Evolutionary conservation across 2,888 invertebrate genomes (phyloP).

Genomic region (Scaptomyza reducta): DNA sequence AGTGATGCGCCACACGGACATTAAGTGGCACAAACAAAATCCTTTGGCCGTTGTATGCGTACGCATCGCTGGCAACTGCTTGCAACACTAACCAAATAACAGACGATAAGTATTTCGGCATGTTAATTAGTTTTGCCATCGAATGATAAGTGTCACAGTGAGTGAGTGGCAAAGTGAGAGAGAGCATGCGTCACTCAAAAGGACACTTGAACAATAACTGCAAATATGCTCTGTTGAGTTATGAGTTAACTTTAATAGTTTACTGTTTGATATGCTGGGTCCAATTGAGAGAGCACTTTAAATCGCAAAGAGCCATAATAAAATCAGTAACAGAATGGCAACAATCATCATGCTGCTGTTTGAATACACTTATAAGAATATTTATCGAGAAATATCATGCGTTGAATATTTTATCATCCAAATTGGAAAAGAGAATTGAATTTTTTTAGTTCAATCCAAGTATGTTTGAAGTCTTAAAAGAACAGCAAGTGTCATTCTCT

Average conservation of each 20-base stretch:
- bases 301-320: conserved; percentile 62
- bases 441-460: background rate
- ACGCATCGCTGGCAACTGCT: conserved; percentile 37
- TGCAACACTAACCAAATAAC: conserved; percentile 32
- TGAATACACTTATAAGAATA: background rate
- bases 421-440: background rate
- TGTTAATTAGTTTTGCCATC: conserved; percentile 31
- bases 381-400: background rate
- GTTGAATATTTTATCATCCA: background rate
- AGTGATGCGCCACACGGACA: conserved; percentile 52
- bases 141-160: conserved; percentile 23
- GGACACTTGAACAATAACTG: conserved; percentile 49
- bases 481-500: background rate
- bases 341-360: background rate
- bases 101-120: background rate
- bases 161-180: background rate
- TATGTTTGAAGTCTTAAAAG: background rate
- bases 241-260: conserved; percentile 58
- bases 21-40: conserved; percentile 62
- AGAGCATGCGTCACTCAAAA: conserved; percentile 7
- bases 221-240: conserved; percentile 69
- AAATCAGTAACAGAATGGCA: background rate
- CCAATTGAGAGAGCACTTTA: conserved; percentile 71
- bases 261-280: conserved; percentile 46
- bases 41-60: conserved; percentile 43